Evolutionary conservation across 2,888 invertebrate genomes (phyloP).

Genomic region (Cephus nigrinus): DNA sequence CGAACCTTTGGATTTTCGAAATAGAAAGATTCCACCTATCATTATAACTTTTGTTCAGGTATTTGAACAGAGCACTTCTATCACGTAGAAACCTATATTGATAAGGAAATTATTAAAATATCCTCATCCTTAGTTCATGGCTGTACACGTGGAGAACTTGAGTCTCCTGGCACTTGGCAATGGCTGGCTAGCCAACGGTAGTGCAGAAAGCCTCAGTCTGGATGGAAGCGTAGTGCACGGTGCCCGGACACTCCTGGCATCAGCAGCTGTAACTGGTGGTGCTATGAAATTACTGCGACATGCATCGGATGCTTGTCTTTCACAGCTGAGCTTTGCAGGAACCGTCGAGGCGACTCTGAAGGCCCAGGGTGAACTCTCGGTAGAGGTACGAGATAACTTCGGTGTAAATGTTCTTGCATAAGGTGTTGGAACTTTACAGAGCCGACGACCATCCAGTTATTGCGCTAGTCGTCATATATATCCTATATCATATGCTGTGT

Average conservation of each 20-base stretch:
- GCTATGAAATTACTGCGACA: constrained; percentile 73
- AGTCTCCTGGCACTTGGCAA: constrained; percentile 74
- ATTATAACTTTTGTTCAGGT: constrained; percentile 88
- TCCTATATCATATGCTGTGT: neutral
- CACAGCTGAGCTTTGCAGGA: constrained; percentile 79
- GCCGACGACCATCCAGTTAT: neutral
- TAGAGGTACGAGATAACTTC: constrained; percentile 72
- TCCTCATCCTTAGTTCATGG: constrained; percentile 77
- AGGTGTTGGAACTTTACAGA: neutral
- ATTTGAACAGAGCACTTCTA: constrained; percentile 29
- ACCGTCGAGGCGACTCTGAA: constrained; percentile 81
- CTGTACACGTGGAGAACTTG: constrained; percentile 83
- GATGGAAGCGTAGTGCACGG: constrained; percentile 79
- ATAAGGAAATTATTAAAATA: constrained; percentile 11
- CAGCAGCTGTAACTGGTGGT: constrained; percentile 75
- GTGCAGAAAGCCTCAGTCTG: constrained; percentile 76
- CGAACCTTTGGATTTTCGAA: constrained; percentile 75
- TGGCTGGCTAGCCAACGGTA: constrained; percentile 78
- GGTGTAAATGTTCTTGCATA: neutral
- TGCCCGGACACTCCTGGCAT: constrained; percentile 77
- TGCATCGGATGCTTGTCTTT: constrained; percentile 75
- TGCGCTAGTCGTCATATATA: neutral
- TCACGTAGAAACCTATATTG: neutral
- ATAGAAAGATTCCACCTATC: constrained; percentile 81
- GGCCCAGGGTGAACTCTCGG: constrained; percentile 85